A percentile compares a stretch with the other conserved stretches of the same genome.
Conservation (phyloP, 1,140 invertebrate genomes). For the Musca domestica region DNA sequence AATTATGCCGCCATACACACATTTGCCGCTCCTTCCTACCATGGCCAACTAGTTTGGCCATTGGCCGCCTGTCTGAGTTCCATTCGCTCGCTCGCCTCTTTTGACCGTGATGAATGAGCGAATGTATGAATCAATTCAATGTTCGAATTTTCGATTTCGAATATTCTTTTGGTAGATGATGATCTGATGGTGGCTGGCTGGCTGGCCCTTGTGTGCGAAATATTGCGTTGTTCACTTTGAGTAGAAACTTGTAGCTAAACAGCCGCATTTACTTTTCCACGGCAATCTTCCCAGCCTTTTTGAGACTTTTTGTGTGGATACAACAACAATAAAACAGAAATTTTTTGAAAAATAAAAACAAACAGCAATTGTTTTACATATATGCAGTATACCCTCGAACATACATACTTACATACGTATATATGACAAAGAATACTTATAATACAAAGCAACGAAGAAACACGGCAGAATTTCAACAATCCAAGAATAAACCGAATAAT, state of each 20-base stretch:
- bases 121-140: not conserved
- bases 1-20: too few species aligned
- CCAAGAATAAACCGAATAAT: slow-evolving; percentile 5
- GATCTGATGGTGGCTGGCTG: not conserved
- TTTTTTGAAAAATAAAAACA: not conserved
- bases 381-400: too few species aligned
- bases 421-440: too few species aligned
- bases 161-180: not conserved
- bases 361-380: too few species aligned
- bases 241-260: slow-evolving; percentile 50
- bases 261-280: slow-evolving; percentile 37
- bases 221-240: slow-evolving; percentile 42
- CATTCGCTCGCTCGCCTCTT: too few species aligned
- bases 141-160: slow-evolving; percentile 3
- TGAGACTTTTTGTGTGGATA: not conserved
- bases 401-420: too few species aligned
- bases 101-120: not conserved
- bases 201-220: not conserved
- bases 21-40: too few species aligned
- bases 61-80: too few species aligned
- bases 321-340: not conserved
- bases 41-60: too few species aligned
- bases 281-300: not conserved
- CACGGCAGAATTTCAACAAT: too few species aligned
- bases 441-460: too few species aligned